These are phyloP conservation scores for Campaea margaritaria DNA, from an alignment of 2,888 invertebrate species.

Conservation along the genomic window DNA sequence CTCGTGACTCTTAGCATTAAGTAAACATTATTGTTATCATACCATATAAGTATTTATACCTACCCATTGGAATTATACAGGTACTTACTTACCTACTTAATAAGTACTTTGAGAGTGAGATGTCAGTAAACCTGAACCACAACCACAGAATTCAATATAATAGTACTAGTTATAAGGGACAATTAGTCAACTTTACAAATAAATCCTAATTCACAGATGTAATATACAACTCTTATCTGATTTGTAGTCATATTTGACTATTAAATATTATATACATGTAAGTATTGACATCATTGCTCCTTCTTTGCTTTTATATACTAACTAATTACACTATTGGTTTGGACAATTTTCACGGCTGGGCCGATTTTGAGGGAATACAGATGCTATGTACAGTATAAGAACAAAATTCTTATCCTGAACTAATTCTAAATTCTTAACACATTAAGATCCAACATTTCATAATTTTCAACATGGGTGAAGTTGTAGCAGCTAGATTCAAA, in stretches of 20 bases:
- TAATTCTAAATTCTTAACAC: too few species aligned
- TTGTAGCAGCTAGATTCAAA: slow-evolving; percentile 20
- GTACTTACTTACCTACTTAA: too few species aligned
- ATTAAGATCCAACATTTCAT: too few species aligned
- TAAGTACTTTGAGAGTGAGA: too few species aligned
- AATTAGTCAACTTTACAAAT: slow-evolving; percentile 1
- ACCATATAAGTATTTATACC: background rate
- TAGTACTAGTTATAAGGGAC: background rate
- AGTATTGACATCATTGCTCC: slow-evolving; percentile 1
- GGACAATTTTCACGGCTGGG: too few species aligned
- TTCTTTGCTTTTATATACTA: background rate
- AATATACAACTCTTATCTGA: slow-evolving; percentile 5
- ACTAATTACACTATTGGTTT: background rate
- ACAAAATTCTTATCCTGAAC: too few species aligned
- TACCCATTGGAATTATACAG: too few species aligned
- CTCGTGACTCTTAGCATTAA: background rate
- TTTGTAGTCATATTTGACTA: slow-evolving; percentile 7
- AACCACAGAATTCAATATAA: background rate
- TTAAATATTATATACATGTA: slow-evolving; percentile 1
- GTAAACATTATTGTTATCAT: background rate
- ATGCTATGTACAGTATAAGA: too few species aligned
- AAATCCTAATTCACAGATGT: background rate
- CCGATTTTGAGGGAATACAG: too few species aligned
- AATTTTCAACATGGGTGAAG: too few species aligned
- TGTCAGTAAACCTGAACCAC: too few species aligned